Percentiles rank a stretch among this genome's conserved stretches.
These are phyloP conservation scores for Chrysotoxum bicinctum DNA, from an alignment of 2,888 invertebrate genomes.

Conservation along the genomic window DNA sequence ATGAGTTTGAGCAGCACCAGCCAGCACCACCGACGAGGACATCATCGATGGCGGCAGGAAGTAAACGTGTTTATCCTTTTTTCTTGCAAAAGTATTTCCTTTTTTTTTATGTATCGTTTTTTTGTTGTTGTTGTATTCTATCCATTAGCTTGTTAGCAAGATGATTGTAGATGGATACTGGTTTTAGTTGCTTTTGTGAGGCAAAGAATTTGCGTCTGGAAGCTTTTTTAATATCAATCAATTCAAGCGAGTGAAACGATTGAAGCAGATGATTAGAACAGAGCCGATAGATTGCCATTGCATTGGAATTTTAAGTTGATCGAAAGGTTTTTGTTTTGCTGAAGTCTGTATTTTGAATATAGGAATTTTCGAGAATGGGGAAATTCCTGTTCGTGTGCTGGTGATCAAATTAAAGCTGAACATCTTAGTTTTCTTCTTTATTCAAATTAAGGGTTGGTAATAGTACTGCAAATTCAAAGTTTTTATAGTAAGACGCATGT, in stretches of 20 bases:
- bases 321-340: not conserved
- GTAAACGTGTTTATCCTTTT: slow-evolving; percentile 23
- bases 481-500: no score
- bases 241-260: slow-evolving; percentile 16
- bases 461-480: no score
- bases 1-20: no score
- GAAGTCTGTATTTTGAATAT: not conserved
- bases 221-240: slow-evolving; percentile 49
- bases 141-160: slow-evolving; percentile 51
- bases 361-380: not conserved
- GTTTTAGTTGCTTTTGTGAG: slow-evolving; percentile 23
- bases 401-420: no score
- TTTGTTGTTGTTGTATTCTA: not conserved
- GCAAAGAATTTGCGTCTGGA: slow-evolving; percentile 29
- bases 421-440: no score
- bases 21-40: not conserved
- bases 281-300: not conserved
- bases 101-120: not conserved
- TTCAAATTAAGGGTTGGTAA: no score
- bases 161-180: slow-evolving; percentile 23
- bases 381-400: not conserved
- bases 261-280: slow-evolving; percentile 28
- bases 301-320: not conserved
- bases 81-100: not conserved
- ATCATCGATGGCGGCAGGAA: not conserved